Evolutionary conservation across 2,797 vertebrate species (phyloP).

Genomic region (Cuniculus paca): DNA sequence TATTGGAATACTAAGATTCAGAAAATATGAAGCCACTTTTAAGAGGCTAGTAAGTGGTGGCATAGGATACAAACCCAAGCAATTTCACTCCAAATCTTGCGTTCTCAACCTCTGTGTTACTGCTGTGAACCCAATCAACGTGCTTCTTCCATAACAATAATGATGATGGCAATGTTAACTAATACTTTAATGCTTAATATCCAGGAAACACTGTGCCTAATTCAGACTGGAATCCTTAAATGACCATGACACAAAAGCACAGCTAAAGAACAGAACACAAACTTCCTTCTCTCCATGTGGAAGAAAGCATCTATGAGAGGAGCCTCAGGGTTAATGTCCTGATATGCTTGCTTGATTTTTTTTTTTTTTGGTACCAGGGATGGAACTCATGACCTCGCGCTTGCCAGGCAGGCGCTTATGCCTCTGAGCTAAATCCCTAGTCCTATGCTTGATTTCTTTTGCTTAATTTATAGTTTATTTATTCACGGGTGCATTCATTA

Average conservation of each 20-base stretch:
- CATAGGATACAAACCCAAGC: background rate
- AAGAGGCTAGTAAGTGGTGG: background rate
- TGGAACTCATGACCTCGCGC: too few species aligned
- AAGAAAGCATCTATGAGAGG: background rate
- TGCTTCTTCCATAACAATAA: background rate
- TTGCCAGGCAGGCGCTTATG: too few species aligned
- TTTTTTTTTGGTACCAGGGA: too few species aligned
- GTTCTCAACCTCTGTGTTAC: background rate
- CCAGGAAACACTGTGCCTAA: background rate
- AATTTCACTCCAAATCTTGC: background rate
- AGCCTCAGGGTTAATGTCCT: background rate
- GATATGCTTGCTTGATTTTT: background rate
- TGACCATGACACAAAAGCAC: background rate
- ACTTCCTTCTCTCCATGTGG: background rate
- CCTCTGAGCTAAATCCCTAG: too few species aligned
- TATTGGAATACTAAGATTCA: background rate
- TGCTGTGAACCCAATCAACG: too few species aligned
- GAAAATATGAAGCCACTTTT: background rate
- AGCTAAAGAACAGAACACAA: background rate
- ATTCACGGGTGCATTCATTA: background rate
- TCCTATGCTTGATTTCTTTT: background rate
- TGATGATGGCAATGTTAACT: background rate
- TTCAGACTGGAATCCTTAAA: background rate
- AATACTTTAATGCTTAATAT: background rate
- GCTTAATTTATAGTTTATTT: background rate